A percentile compares a stretch with the other conserved stretches of the same genome.
Conservation (phyloP, 2,888 invertebrate species). For the Tachystola acroxantha region DNA sequence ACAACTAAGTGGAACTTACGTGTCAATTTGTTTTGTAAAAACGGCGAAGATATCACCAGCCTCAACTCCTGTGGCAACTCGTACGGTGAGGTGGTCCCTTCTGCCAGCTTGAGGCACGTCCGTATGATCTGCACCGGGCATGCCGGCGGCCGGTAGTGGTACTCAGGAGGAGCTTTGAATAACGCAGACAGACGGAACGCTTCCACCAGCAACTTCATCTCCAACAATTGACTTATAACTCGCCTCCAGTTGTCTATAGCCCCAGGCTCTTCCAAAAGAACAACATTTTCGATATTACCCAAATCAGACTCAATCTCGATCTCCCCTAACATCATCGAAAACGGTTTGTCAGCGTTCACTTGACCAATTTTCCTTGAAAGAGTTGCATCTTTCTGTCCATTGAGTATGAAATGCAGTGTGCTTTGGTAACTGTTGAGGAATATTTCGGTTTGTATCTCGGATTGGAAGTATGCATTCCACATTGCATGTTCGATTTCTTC, state of each 20-base stretch:
- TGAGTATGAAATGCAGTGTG: slow-evolving; percentile 54
- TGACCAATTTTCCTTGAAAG: slow-evolving; percentile 45
- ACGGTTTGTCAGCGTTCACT: slow-evolving; percentile 47
- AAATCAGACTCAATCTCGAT: slow-evolving; percentile 67
- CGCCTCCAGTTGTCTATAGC: slow-evolving; percentile 60
- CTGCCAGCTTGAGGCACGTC: slow-evolving; percentile 81
- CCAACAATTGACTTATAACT: slow-evolving; percentile 74
- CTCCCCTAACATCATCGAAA: slow-evolving; percentile 54
- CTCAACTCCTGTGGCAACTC: slow-evolving; percentile 82
- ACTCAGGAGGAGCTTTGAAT: slow-evolving; percentile 67
- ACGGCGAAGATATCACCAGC: slow-evolving; percentile 67
- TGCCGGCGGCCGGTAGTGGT: slow-evolving; percentile 45
- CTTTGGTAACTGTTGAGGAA: slow-evolving; percentile 52
- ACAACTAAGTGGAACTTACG: too few species aligned
- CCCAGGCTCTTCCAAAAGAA: slow-evolving; percentile 53
- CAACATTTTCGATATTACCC: slow-evolving; percentile 56
- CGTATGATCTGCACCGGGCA: slow-evolving; percentile 78
- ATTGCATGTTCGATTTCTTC: slow-evolving; percentile 67
- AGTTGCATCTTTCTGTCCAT: slow-evolving; percentile 51
- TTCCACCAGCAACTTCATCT: slow-evolving; percentile 76
- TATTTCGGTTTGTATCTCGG: slow-evolving; percentile 36
- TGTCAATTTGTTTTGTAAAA: slow-evolving; percentile 51
- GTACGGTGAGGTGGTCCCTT: slow-evolving; percentile 79
- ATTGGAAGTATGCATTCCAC: slow-evolving; percentile 64
- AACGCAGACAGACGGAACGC: slow-evolving; percentile 79